These are phyloP conservation scores for Synergus itoensis DNA, from an alignment of 2,888 invertebrate genomes.

Conservation along the genomic window DNA sequence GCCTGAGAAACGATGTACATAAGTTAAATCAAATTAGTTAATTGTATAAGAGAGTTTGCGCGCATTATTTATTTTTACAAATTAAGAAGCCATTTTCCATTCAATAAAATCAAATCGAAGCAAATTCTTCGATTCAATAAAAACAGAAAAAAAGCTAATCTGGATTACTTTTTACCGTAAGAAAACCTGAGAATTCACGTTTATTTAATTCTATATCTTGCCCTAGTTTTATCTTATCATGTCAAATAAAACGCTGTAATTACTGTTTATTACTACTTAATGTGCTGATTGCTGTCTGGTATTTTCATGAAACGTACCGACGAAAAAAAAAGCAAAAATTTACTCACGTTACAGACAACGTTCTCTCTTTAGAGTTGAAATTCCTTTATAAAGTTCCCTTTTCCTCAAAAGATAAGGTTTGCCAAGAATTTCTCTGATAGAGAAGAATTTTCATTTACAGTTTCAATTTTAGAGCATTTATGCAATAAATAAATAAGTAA, in stretches of 20 bases:
- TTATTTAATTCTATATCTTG: slow-evolving; percentile 26
- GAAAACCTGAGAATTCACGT: neutral
- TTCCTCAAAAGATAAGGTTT: slow-evolving; percentile 16
- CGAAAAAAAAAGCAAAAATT: slow-evolving; percentile 54
- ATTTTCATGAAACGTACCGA: slow-evolving; percentile 57
- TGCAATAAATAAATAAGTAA: neutral
- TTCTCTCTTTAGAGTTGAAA: slow-evolving; percentile 8
- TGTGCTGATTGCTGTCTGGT: slow-evolving; percentile 60
- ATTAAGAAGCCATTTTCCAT: neutral
- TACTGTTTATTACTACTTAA: slow-evolving; percentile 66
- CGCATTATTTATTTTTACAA: slow-evolving; percentile 16
- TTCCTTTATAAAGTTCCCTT: slow-evolving; percentile 31
- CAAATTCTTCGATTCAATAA: neutral
- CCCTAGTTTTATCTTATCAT: slow-evolving; percentile 53
- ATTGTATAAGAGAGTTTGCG: neutral
- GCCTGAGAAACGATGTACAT: neutral
- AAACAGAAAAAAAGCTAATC: neutral
- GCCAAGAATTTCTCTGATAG: neutral
- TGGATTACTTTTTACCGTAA: neutral
- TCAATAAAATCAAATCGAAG: neutral
- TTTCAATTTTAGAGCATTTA: neutral
- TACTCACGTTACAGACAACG: neutral
- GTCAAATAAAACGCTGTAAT: slow-evolving; percentile 58
- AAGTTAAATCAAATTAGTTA: neutral
- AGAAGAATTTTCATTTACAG: neutral